Base-by-base conservation (phyloP, 2,797 vertebrate species). In the Takifugu rubripes region DNA sequence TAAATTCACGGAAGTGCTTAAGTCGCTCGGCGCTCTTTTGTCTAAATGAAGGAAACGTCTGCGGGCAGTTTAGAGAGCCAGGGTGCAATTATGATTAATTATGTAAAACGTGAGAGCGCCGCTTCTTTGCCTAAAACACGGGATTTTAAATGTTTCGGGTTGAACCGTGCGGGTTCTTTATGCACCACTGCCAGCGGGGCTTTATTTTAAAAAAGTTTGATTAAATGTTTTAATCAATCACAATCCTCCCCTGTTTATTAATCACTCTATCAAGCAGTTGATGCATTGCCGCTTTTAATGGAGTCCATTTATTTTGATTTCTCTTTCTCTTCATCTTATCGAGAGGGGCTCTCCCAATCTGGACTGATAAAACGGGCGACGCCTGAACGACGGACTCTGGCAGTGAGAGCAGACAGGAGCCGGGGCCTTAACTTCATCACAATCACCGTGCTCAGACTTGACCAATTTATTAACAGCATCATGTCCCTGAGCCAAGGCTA, bases 291-390 rank as follows among this genome's bases (percentile, higher is more conserved):
- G 91, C 93, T 93, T 94, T 93, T 97, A 98, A 98, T 98, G 94
- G 96, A 96, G 93, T 95, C 95, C 96, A 98, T 98, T 97, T 97
- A 97, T 98, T 99, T 95, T 95, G 94, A 97, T 99, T 98, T 97
- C 93, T 94, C 91, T 93, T 91, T 93, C 36, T 94, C 94, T 94
- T 94, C 92, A 94, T 97, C 94, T 96, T 97, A 95, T 93, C 92
- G 91, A 92, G 90, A 91, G 92, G 92, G 93, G 90, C 92, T 92
- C 93, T 93, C 92, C 92, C 93, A 97, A 94, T 95, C 94, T 92
- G 91, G 89, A 89, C 91, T 94, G 95, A 97, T 96, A 96, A 96
- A 95, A 86, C 55, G 81, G 68, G 83, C 81, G 33, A 77, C 62
- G 78, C 47, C 68, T 83, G 78, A 65, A 65, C 47, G 56, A 66